Percentiles rank a stretch among this genome's conserved stretches.
Evolutionary conservation across 1,140 invertebrate genomes (phyloP).

Genomic region (Coptotermes formosanus): DNA sequence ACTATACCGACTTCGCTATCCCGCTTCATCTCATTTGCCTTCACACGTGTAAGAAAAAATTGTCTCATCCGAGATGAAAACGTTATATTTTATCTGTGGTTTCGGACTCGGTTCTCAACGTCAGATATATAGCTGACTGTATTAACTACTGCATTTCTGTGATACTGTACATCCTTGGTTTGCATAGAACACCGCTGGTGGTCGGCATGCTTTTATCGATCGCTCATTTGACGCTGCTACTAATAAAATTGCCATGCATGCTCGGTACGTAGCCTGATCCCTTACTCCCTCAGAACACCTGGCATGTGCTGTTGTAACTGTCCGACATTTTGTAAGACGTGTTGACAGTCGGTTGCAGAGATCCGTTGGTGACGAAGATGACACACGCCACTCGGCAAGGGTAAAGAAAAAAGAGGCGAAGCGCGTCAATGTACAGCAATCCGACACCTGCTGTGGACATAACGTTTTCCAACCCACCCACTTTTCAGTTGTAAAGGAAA

Average conservation of each 20-base stretch:
- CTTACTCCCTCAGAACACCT: not conserved
- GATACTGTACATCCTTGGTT: not conserved
- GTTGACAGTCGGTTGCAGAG: slow-evolving; percentile 14
- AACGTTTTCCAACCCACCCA: not conserved
- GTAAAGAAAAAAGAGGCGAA: not conserved
- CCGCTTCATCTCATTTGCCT: no score
- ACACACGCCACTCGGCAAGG: not conserved
- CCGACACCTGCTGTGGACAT: not conserved
- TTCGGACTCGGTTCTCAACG: no score
- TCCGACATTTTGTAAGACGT: not conserved
- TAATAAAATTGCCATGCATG: slow-evolving; percentile 20
- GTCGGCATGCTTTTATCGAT: not conserved
- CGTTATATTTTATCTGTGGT: no score
- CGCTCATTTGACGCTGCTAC: not conserved
- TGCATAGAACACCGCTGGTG: not conserved
- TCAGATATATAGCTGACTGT: no score
- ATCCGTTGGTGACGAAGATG: not conserved
- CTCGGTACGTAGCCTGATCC: not conserved
- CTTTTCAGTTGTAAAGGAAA: not conserved
- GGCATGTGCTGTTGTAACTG: not conserved
- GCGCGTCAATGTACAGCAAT: not conserved
- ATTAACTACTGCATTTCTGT: no score
- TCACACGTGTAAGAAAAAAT: no score
- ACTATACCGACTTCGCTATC: no score
- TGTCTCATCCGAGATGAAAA: no score